Percentiles rank a stretch among this genome's conserved stretches.
Conservation (phyloP, 1,140 invertebrate genomes). For the Drosophila seguyi region DNA sequence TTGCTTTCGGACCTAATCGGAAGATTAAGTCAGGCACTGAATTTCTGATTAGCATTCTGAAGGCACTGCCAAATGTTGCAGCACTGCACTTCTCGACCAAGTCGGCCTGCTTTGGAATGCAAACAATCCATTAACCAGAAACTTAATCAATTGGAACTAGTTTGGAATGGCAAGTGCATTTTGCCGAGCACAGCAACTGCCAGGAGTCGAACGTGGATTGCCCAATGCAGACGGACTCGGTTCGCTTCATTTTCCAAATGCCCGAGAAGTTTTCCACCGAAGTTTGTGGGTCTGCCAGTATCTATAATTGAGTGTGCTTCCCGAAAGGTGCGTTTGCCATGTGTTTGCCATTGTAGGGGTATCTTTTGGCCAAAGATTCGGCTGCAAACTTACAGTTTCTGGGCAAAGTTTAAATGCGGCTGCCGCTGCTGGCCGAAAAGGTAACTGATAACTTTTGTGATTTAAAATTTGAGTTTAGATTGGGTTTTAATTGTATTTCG, state of each 20-base stretch:
- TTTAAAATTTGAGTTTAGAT: slow-evolving; percentile 72
- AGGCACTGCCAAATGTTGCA: slow-evolving; percentile 44
- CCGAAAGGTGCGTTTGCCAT: slow-evolving; percentile 36
- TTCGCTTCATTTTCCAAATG: slow-evolving; percentile 64
- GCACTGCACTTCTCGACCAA: slow-evolving; percentile 21
- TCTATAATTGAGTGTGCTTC: slow-evolving; percentile 66
- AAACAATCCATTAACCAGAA: slow-evolving; percentile 82
- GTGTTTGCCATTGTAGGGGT: slow-evolving; percentile 31
- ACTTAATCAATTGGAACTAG: slow-evolving; percentile 82
- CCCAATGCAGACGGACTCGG: slow-evolving; percentile 26
- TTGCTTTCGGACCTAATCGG: slow-evolving; percentile 14
- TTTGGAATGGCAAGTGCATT: slow-evolving; percentile 78
- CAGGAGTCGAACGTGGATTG: slow-evolving; percentile 39
- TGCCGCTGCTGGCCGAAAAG: slow-evolving; percentile 41
- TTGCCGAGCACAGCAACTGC: slow-evolving; percentile 67
- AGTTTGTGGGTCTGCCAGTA: slow-evolving; percentile 36
- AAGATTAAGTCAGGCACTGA: slow-evolving; percentile 29
- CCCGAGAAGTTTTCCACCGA: slow-evolving; percentile 49
- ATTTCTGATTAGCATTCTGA: slow-evolving; percentile 47
- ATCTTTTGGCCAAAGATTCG: slow-evolving; percentile 67
- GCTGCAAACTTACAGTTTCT: slow-evolving; percentile 39
- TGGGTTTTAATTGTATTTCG: slow-evolving; percentile 79
- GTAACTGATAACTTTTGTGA: slow-evolving; percentile 79
- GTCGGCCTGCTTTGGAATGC: slow-evolving; percentile 63
- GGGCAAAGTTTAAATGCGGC: slow-evolving; percentile 43